Evolutionary conservation across 2,113 vertebrate genomes (phyloP), one percentile per base, ranked within the genome.

Genomic region (Pseudolaguvia tuberculata): DNA sequence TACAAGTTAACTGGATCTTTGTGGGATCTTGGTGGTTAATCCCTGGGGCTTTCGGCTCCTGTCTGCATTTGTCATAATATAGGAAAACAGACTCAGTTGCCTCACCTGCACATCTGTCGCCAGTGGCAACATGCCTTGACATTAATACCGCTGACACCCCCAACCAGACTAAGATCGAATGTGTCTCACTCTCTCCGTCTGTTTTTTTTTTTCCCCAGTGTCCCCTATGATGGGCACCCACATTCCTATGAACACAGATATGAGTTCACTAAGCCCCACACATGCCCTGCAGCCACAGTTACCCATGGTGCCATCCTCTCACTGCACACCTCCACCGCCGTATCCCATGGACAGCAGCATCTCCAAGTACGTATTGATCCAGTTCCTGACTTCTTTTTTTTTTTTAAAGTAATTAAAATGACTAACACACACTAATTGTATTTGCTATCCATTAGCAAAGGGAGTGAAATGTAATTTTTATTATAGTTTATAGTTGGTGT

Each of bases 341-440:
- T 98, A 98, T 89, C 97, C 97, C 77, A 95, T 96, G 88, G 96
- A 98, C 92, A 96, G 94, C 93, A 98, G 96, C 91, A 98, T 99
- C 81, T 94, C 97, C 92, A 99, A 96, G 97, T 99, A 94, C 83
- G 81, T 85, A 57, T 70, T 67, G 18, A 29, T 67, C 67, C 50
- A 70, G 67, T 70, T 29, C 15, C 21, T 15, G 13, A 18, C 15
- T 18, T 59, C 2, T 59, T 31, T 31, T 15, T 59, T 31, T 31
- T 15, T 27, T 18, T 29, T 15, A 29, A 58, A 58, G 25, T 27
- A 57, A 57, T 59, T 17, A 10, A 39, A 42, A 65, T 65, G 9
- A 47, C 20, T 65, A 25, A 45, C 47, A 65, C 39, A 15, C 21
- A 23, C n/a, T 1, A 66, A 8, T 5, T 4, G n/a, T n/a, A n/a